Evolutionary conservation across 1,140 invertebrate genomes (phyloP), one percentile per base, ranked within the genome.

Genomic region (Drosophila tani): DNA sequence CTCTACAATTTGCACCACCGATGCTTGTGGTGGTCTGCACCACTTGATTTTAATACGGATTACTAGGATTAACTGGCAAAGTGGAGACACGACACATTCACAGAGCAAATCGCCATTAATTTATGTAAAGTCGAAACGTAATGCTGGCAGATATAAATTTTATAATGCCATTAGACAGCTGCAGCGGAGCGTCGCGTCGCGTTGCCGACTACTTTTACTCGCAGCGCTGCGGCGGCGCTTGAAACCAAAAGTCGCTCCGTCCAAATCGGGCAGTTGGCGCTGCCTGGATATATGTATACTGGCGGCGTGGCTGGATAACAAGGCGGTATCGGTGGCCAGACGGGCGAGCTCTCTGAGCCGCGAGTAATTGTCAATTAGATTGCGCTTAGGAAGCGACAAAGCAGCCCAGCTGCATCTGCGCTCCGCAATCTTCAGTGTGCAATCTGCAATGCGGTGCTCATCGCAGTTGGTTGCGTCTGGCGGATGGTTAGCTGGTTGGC

Each of bases 301-400:
- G 21, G 41, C 15, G 7, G 12, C 21, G 17, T 62, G 3, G 8
- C 32, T 66, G 21, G 73, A 62, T 53, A 35, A 24, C 14, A 17
- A 41, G 46, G 35, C 41, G 21, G 65, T 43, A 62, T 29, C 57
- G 60, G 51, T 56, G 67, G 75, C 62, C 53, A 81, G 77, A 87
- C 84, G 35, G 47, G 82, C 21, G 67, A 71, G 50, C 65, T 70
- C 43, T n/a, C 32, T 32, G 46, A 57, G 46, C 63, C 70, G 51
- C 84, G 55, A 75, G 80, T 83, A 79, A 87, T 81, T 84, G 85
- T 81, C 85, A 90, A 88, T 88, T 88, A 81, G 81, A 84, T 59
- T 51, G 66, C 45, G 81, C 84, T 88, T 84, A 74, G 84, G 84
- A 88, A 88, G 78, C 81, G 74, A 71, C 75, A 79, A 79, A 53